phyloP scores from a whole-genome alignment of 2,888 invertebrate species.

The Aphidius colemani region DNA sequence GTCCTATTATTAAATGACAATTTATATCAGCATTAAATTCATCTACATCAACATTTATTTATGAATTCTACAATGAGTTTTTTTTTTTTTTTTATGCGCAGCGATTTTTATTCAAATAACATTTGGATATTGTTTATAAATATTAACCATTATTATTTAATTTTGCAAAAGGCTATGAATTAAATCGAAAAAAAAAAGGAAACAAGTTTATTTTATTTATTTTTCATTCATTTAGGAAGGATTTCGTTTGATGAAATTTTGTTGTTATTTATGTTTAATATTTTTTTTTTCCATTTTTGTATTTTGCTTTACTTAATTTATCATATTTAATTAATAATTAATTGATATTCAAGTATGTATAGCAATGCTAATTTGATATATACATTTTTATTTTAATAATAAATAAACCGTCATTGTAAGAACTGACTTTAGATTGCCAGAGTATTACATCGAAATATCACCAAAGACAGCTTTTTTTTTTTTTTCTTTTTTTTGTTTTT shows the following conservation, averaged over 20 bases:
- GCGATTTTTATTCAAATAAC: constrained; percentile 29
- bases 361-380: constrained; percentile 51
- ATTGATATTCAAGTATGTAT: constrained; percentile 48
- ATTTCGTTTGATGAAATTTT: constrained; percentile 43
- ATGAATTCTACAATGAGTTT: constrained; percentile 25
- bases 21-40: constrained; percentile 34
- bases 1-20: constrained; percentile 24
- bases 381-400: constrained; percentile 50
- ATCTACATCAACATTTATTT: constrained; percentile 34
- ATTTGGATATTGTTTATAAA: constrained; percentile 29
- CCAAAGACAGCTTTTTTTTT: constrained; percentile 16
- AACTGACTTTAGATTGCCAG: constrained; percentile 46
- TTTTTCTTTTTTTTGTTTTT: constrained; percentile 17
- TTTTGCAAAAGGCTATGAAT: constrained; percentile 43
- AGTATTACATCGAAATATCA: constrained; percentile 27
- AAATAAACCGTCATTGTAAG: constrained; percentile 37
- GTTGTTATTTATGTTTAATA: constrained; percentile 31
- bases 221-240: constrained; percentile 45
- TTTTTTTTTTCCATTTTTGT: constrained; percentile 18
- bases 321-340: constrained; percentile 42
- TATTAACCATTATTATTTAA: constrained; percentile 31
- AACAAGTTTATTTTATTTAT: too few relatives aligned
- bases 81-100: constrained; percentile 24
- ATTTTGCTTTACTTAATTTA: constrained; percentile 34
- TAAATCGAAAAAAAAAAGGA: constrained; percentile 32